Evolutionary conservation across 2,113 vertebrate genomes (phyloP).

Genomic region (Phoxinus phoxinus): DNA sequence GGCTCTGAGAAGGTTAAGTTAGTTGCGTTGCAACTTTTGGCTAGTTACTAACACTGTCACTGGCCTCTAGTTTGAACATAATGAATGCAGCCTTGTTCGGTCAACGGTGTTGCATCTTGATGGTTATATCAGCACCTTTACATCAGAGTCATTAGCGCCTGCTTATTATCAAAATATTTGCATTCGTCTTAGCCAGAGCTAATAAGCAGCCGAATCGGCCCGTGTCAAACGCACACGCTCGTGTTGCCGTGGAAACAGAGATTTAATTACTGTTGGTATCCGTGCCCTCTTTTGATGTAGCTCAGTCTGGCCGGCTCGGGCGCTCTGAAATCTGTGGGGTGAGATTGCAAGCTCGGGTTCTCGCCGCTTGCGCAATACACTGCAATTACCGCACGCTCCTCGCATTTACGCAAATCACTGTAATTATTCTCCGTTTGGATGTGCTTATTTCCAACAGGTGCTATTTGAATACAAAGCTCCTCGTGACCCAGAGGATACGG

Average conservation of each 20-base stretch:
- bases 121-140: constrained; percentile 47
- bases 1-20: not conserved
- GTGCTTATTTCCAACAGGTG: constrained; percentile 79
- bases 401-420: constrained; percentile 77
- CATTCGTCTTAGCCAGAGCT: constrained; percentile 55
- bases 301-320: constrained; percentile 40
- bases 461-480: constrained; percentile 76
- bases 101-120: not conserved
- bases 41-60: not conserved
- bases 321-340: constrained; percentile 38
- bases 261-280: constrained; percentile 72
- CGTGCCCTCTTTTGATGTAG: constrained; percentile 56
- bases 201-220: constrained; percentile 53
- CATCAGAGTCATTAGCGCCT: constrained; percentile 66
- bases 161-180: constrained; percentile 73
- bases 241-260: constrained; percentile 74
- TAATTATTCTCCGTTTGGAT: constrained; percentile 79
- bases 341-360: constrained; percentile 48
- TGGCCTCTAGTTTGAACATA: not conserved
- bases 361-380: constrained; percentile 65
- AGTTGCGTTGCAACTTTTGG: not conserved
- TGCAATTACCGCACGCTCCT: constrained; percentile 73
- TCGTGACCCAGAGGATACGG: constrained; percentile 33
- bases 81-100: not conserved
- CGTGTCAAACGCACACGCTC: constrained; percentile 45